Conservation (phyloP, 2,888 invertebrate species). For the Erynnis tages region DNA sequence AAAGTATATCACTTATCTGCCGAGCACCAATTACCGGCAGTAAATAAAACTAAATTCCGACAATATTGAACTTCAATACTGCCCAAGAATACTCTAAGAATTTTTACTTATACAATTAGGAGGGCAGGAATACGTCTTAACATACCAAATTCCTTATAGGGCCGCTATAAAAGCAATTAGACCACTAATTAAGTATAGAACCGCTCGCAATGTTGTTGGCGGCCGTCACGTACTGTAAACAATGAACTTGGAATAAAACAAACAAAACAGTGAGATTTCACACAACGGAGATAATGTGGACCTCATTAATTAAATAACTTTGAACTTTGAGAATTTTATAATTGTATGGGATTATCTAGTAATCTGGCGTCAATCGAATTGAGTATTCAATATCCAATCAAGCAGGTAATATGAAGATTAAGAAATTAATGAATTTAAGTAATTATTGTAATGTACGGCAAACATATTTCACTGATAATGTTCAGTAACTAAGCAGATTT, state of each 20-base stretch:
- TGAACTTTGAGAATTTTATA: too few species aligned
- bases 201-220: constrained; percentile 1
- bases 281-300: not conserved
- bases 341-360: too few species aligned
- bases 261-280: constrained; percentile 9
- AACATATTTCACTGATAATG: too few species aligned
- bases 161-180: constrained; percentile 22
- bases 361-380: too few species aligned
- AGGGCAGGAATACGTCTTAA: not conserved
- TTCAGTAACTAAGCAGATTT: too few species aligned
- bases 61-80: too few species aligned
- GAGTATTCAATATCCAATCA: too few species aligned
- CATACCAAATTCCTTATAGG: constrained; percentile 11
- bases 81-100: not conserved
- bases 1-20: too few species aligned
- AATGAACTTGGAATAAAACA: constrained; percentile 20
- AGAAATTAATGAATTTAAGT: too few species aligned
- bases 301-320: not conserved
- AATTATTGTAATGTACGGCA: too few species aligned
- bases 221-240: constrained; percentile 17
- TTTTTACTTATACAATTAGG: constrained; percentile 10
- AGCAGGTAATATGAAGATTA: too few species aligned
- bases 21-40: not conserved
- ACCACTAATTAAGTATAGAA: constrained; percentile 14
- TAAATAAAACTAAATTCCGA: too few species aligned